Percentiles rank a stretch among this genome's conserved stretches.
Evolutionary conservation across 2,113 vertebrate genomes (phyloP).

Genomic region (Melanotaenia duboulayi): DNA sequence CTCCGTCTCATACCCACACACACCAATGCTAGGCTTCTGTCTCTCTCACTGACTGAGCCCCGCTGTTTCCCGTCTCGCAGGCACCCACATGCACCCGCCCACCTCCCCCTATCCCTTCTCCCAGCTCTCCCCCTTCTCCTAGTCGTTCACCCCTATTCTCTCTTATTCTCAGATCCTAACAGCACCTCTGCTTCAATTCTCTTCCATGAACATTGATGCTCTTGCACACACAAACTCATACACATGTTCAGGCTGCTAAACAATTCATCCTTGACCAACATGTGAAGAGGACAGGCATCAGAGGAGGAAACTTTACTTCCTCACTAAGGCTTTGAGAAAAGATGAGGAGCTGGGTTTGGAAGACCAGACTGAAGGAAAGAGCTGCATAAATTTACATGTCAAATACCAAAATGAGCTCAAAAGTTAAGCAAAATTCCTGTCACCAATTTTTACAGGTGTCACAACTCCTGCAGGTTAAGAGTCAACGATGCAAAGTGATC

Average conservation of each 20-base stretch:
- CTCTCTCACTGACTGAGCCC: conserved; percentile 71
- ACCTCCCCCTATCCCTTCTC: conserved; percentile 76
- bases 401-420: neutral
- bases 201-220: conserved; percentile 54
- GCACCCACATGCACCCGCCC: conserved; percentile 85
- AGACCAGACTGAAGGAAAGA: conserved; percentile 10
- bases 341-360: conserved; percentile 21
- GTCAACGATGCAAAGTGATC: neutral
- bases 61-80: conserved; percentile 78
- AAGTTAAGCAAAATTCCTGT: neutral
- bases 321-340: conserved; percentile 2
- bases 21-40: conserved; percentile 58
- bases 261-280: conserved; percentile 78
- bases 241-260: conserved; percentile 80
- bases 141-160: conserved; percentile 63
- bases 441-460: neutral
- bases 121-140: conserved; percentile 41
- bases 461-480: neutral
- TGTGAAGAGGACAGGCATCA: conserved; percentile 59
- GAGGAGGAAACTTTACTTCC: conserved; percentile 5
- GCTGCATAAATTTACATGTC: conserved; percentile 17
- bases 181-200: conserved; percentile 55
- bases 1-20: conserved; percentile 74
- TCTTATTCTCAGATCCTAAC: conserved; percentile 60
- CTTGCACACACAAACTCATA: conserved; percentile 48